A percentile compares a stretch with the other conserved stretches of the same genome.
Evolutionary conservation across 2,888 invertebrate species (phyloP).

Genomic region (Argyresthia albistria): DNA sequence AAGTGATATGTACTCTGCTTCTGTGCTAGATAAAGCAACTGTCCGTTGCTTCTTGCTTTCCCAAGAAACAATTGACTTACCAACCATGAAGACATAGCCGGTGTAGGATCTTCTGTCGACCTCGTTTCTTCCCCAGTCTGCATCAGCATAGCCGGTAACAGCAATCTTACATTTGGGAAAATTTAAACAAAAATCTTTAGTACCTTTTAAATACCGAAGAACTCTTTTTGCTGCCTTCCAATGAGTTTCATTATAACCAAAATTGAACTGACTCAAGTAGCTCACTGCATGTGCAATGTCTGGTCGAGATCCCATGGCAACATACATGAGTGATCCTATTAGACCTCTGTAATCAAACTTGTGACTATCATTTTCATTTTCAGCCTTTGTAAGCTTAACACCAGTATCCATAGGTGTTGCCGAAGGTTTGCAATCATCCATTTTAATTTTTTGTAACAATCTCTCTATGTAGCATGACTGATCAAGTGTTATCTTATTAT

Average conservation of each 20-base stretch:
- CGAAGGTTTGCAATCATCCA: background rate
- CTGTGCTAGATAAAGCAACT: conserved; percentile 21
- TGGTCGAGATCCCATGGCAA: background rate
- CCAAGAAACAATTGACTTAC: conserved; percentile 19
- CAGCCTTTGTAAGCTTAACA: background rate
- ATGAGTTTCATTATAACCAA: background rate
- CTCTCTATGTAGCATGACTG: conserved; percentile 1
- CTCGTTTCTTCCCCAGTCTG: conserved; percentile 16
- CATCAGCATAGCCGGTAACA: conserved; percentile 14
- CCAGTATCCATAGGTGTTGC: conserved; percentile 2
- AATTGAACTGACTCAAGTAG: conserved; percentile 1
- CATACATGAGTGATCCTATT: background rate
- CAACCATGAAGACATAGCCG: conserved; percentile 15
- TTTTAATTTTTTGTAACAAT: conserved; percentile 3
- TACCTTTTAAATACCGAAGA: conserved; percentile 9
- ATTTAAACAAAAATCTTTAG: conserved; percentile 10
- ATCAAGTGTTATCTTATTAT: conserved; percentile 2
- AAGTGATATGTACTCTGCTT: conserved; percentile 24
- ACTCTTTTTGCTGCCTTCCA: conserved; percentile 2
- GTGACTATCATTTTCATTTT: background rate
- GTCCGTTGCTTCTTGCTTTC: conserved; percentile 15
- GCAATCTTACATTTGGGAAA: conserved; percentile 6
- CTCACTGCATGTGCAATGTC: conserved; percentile 1
- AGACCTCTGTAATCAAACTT: background rate
- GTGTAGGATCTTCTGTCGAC: conserved; percentile 15